A percentile compares a stretch with the other conserved stretches of the same genome.
These are phyloP conservation scores for Alcedo quadribrachys DNA, from an alignment of 2,797 vertebrate species.

Conservation along the genomic window DNA sequence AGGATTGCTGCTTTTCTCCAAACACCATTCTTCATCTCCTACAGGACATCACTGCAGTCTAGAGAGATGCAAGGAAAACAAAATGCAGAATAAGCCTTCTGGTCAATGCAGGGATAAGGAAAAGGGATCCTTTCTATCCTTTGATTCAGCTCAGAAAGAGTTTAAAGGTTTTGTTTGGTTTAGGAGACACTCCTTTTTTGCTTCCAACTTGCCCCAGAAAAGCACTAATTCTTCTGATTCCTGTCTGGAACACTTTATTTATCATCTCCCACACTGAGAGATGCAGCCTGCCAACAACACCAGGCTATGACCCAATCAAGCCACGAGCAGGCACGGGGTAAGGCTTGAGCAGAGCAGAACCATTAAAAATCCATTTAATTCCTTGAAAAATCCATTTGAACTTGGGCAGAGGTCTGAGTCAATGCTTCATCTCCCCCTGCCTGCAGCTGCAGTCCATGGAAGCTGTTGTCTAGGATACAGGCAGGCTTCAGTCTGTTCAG, in stretches of 20 bases:
- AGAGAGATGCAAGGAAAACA: background rate
- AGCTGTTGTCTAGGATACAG: constrained; percentile 51
- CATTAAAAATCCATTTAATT: too few relatives aligned
- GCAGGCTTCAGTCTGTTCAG: background rate
- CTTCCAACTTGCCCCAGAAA: background rate
- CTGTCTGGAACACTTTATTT: constrained; percentile 11
- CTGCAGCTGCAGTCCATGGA: background rate
- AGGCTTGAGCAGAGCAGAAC: background rate
- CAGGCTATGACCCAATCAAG: too few relatives aligned
- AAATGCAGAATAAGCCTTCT: background rate
- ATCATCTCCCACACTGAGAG: constrained; percentile 13
- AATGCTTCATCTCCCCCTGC: background rate
- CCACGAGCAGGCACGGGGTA: background rate
- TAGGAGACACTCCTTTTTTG: background rate
- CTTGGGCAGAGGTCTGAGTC: background rate
- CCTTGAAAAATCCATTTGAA: constrained; percentile 6
- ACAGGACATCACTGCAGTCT: background rate
- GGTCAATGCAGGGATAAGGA: background rate
- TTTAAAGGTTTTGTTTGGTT: background rate
- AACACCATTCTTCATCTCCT: background rate
- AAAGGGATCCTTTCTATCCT: background rate
- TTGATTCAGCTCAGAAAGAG: background rate
- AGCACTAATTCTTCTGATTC: background rate
- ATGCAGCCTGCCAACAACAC: too few relatives aligned
- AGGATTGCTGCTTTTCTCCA: background rate